Percentiles rank a stretch among this genome's conserved stretches.
Conservation (phyloP, 2,797 vertebrate genomes). For the Smutsia gigantea region DNA sequence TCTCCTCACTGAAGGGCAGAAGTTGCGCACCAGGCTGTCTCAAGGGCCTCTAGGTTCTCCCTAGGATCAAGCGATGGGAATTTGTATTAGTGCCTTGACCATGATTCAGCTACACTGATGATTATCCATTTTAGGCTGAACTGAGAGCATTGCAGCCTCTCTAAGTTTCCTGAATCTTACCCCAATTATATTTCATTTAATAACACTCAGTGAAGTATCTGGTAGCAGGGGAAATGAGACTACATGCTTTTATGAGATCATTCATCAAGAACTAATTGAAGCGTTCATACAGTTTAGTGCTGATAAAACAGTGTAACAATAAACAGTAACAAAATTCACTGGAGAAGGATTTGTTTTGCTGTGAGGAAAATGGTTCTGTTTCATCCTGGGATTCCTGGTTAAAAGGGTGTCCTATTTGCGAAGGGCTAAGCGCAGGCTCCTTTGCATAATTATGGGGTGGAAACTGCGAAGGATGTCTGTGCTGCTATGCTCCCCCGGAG, state of each 20-base stretch:
- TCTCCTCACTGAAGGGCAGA: neutral
- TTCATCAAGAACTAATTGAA: constrained; percentile 99
- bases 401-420: constrained; percentile 89
- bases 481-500: constrained; percentile 95
- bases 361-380: constrained; percentile 89
- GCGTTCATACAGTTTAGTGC: constrained; percentile 96
- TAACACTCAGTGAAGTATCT: constrained; percentile 95
- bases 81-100: neutral
- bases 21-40: neutral
- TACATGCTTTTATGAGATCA: constrained; percentile 96
- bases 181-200: constrained; percentile 96
- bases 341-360: constrained; percentile 92
- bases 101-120: constrained; percentile 54
- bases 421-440: constrained; percentile 87
- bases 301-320: constrained; percentile 94
- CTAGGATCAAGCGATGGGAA: neutral
- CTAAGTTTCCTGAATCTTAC: constrained; percentile 89
- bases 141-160: constrained; percentile 74
- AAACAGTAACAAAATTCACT: constrained; percentile 91
- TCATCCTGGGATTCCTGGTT: constrained; percentile 90
- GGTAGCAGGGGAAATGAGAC: constrained; percentile 96
- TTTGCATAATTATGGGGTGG: constrained; percentile 90
- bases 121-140: constrained; percentile 73
- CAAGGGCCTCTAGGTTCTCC: neutral
- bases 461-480: constrained; percentile 92